A percentile compares a stretch with the other conserved stretches of the same genome.
phyloP scores from a whole-genome alignment of 2,113 vertebrate genomes.

The Todiramphus saurophagus region DNA sequence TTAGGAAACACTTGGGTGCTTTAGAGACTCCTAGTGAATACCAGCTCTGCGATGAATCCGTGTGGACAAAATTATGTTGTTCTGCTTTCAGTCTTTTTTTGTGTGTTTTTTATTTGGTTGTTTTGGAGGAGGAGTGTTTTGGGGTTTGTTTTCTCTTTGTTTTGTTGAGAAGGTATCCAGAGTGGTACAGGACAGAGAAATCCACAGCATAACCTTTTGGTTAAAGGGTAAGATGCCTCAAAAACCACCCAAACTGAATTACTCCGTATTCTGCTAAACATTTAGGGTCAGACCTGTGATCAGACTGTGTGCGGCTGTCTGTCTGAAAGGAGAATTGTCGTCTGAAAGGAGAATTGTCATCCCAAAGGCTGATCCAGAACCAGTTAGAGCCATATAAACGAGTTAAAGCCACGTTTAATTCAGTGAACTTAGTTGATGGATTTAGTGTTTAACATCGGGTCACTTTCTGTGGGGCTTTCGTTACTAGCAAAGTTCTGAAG shows the following conservation, averaged over 20 bases:
- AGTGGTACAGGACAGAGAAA: background rate
- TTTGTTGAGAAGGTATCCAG: background rate
- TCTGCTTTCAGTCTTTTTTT: background rate
- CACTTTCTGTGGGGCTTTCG: background rate
- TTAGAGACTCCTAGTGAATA: background rate
- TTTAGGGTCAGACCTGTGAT: background rate
- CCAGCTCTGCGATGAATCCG: background rate
- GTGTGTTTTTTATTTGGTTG: background rate
- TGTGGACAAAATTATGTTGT: accelerated
- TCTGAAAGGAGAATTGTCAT: background rate
- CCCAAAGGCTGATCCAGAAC: background rate
- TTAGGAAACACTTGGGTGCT: too few relatives aligned
- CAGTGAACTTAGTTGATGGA: background rate
- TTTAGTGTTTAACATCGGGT: background rate
- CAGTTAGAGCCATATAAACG: background rate
- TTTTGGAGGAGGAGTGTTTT: background rate
- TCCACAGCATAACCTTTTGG: background rate
- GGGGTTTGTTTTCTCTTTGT: background rate
- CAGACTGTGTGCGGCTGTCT: background rate
- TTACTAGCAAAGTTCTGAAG: background rate
- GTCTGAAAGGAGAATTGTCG: background rate
- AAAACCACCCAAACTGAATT: background rate
- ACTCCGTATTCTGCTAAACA: background rate
- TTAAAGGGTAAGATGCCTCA: background rate
- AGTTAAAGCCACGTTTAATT: background rate